Base-by-base conservation (phyloP, 2,888 invertebrate genomes). In the Habroteleia sp. region DNA sequence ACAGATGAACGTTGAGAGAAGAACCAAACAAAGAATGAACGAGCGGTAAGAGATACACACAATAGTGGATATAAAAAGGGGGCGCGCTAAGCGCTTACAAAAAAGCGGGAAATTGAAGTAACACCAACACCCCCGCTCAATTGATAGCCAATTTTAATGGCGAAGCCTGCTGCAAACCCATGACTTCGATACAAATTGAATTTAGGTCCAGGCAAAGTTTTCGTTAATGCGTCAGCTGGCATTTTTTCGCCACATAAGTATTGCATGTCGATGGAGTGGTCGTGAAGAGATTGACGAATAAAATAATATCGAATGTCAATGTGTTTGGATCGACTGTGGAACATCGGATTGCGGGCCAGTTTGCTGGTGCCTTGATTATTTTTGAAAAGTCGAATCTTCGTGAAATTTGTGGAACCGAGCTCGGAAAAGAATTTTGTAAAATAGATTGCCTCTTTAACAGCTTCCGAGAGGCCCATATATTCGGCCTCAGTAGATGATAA, bases 251-350 rank as follows among this genome's bases (percentile, higher is more conserved):
- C 68, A 10, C 65, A 37, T 2, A 74, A 7, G 17, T 75, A 60
- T 4, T 29, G n/a, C 1, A 77, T 8, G 5, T 54, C 46, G 6
- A 78, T 29, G 0, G 56, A 31, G 6, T 50, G 11, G 23, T 63
- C 37, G 3, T 29, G 7, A 2, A 78, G n/a, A 0, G 42, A 62
- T 4, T 77, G 65, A 4, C 73, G 44, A 1, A 77, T 35, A 46
- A 77, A 75, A 14, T 75, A 73, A 27, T 63, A 60, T 13, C 74
- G 44, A 3, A 76, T 72, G 17, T 69, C 65, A 14, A 75, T 75
- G 29, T 76, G 73, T 27, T 77, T 77, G 0, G 71, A 48, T 39
- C 74, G 42, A n/a, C 50, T 13, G 27, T 77, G 75, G 13, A 46
- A 71, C 0, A 76, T 52, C 0, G 73, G 71, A 56, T 77, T 69